A percentile compares a stretch with the other conserved stretches of the same genome.
phyloP scores from a whole-genome alignment of 2,113 vertebrate species.

The Numenius arquata region DNA sequence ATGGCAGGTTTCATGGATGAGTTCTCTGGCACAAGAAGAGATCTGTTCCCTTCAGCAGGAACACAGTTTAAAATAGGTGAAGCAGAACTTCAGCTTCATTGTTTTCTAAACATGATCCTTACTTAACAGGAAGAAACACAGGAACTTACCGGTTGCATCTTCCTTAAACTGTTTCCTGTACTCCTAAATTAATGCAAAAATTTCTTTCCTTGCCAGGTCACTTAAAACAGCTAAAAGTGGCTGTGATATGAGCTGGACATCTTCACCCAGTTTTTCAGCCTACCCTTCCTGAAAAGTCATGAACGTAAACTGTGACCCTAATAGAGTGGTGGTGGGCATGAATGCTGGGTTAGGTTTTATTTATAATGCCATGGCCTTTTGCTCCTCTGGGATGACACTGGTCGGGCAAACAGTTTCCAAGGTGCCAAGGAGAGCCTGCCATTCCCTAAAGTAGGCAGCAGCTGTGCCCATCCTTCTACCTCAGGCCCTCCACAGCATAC shows the following conservation, averaged over 20 bases:
- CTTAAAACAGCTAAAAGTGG: neutral
- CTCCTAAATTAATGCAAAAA: neutral
- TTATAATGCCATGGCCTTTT: neutral
- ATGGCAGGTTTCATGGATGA: neutral
- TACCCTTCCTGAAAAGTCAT: neutral
- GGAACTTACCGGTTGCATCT: conserved; percentile 24
- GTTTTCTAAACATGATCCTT: neutral
- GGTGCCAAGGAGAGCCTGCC: neutral
- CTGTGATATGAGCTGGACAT: neutral
- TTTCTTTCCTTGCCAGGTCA: neutral
- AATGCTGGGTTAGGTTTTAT: neutral
- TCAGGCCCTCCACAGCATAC: neutral
- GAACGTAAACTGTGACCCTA: neutral
- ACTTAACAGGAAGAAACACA: conserved; percentile 23
- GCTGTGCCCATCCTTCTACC: neutral
- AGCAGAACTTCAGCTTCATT: neutral
- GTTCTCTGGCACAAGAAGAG: neutral
- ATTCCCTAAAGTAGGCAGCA: neutral
- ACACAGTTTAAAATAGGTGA: neutral
- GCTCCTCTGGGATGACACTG: neutral
- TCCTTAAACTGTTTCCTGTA: conserved; percentile 28
- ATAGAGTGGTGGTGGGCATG: neutral
- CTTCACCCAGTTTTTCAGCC: neutral
- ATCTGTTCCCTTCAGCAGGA: neutral
- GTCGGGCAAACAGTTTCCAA: neutral